Conservation (phyloP, 2,888 invertebrate genomes). For the Anticlea derivata region DNA sequence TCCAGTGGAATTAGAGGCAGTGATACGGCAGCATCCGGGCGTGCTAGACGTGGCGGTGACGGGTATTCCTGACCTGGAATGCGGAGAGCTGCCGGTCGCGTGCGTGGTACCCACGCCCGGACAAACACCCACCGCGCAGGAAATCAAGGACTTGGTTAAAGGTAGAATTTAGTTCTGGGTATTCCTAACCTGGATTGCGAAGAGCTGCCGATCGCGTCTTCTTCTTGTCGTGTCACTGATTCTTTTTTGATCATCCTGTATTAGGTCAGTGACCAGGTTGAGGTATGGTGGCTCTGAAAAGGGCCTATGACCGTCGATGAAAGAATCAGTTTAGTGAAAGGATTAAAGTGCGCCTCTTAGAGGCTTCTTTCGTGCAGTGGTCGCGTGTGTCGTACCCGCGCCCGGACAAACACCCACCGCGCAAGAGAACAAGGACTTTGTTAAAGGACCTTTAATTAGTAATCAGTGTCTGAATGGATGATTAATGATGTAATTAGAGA, state of each 20-base stretch:
- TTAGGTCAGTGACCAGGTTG: no score
- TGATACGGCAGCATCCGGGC: constrained; percentile 54
- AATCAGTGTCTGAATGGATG: no score
- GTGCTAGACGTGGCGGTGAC: constrained; percentile 60
- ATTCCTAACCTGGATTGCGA: constrained; percentile 51
- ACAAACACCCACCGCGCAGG: constrained; percentile 43
- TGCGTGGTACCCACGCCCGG: constrained; percentile 48
- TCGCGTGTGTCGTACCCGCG: constrained; percentile 53
- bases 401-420: constrained; percentile 42
- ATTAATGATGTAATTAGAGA: no score
- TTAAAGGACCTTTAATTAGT: no score
- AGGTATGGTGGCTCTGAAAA: no score
- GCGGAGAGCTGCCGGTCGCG: constrained; percentile 59
- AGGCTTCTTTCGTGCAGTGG: no score
- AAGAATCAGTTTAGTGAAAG: no score
- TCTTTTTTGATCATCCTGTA: no score
- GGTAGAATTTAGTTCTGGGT: constrained; percentile 47
- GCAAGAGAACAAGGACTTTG: constrained; percentile 56
- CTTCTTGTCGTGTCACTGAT: no score
- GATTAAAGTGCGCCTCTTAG: no score
- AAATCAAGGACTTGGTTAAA: constrained; percentile 60
- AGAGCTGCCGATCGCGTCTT: constrained; percentile 55
- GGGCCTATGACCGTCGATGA: no score
- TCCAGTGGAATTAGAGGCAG: constrained; percentile 54
- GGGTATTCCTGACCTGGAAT: constrained; percentile 48